These are phyloP conservation scores for Pungitius pungitius DNA, from an alignment of 2,113 vertebrate species.

Conservation along the genomic window DNA sequence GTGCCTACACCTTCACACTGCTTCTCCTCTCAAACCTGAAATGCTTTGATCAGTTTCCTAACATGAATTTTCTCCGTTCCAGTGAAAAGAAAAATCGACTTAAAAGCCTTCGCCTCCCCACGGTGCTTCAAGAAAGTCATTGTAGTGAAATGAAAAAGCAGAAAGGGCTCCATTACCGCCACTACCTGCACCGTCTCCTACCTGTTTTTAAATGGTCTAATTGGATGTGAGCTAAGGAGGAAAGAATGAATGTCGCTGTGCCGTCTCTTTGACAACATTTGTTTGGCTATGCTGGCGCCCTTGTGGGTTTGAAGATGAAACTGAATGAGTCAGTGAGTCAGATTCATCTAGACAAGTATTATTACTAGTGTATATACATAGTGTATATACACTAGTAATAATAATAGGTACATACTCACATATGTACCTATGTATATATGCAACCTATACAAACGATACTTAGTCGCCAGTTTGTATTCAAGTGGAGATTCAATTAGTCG, in stretches of 20 bases:
- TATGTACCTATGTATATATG: neutral
- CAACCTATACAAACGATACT: slow-evolving; percentile 22
- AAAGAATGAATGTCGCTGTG: neutral
- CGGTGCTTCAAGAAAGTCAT: slow-evolving; percentile 42
- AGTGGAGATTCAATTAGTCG: slow-evolving; percentile 54
- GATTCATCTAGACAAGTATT: neutral
- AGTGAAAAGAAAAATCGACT: slow-evolving; percentile 57
- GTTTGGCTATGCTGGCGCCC: neutral
- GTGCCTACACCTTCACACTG: slow-evolving; percentile 19
- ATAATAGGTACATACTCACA: too few relatives aligned
- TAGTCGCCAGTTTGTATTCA: slow-evolving; percentile 23
- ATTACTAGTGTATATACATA: neutral
- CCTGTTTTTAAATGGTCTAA: slow-evolving; percentile 68
- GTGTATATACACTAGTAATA: too few relatives aligned
- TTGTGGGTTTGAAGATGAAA: neutral
- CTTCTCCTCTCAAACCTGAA: slow-evolving; percentile 42
- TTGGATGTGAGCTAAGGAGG: slow-evolving; percentile 23
- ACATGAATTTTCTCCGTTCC: slow-evolving; percentile 19
- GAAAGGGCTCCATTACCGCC: slow-evolving; percentile 58
- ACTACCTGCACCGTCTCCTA: slow-evolving; percentile 43
- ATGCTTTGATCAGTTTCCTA: slow-evolving; percentile 55
- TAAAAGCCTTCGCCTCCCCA: slow-evolving; percentile 40
- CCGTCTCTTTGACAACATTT: neutral
- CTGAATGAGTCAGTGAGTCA: neutral
- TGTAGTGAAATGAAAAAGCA: slow-evolving; percentile 64